Conservation (phyloP, 2,797 vertebrate species). For the Hippocampus kuda region DNA sequence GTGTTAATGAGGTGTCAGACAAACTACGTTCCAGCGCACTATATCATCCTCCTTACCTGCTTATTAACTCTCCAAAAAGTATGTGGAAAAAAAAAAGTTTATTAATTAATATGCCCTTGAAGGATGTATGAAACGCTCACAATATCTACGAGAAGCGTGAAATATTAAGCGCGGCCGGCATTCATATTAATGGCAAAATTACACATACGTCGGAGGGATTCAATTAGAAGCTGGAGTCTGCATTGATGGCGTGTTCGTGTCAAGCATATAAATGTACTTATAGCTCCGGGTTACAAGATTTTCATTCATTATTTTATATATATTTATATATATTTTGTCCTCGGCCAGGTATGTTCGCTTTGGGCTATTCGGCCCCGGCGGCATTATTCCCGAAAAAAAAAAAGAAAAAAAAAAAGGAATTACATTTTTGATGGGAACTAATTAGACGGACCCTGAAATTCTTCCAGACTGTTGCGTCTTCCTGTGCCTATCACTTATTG, state of each 20-base stretch:
- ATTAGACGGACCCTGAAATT: conserved; percentile 69
- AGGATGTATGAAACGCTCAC: conserved; percentile 70
- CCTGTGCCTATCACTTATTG: conserved; percentile 61
- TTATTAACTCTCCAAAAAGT: conserved; percentile 51
- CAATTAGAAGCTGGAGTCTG: conserved; percentile 74
- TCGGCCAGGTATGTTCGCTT: conserved; percentile 69
- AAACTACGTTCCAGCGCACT: conserved; percentile 50
- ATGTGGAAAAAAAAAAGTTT: conserved; percentile 66
- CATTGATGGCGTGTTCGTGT: conserved; percentile 70
- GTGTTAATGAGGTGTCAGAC: conserved; percentile 55
- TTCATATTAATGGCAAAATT: conserved; percentile 79
- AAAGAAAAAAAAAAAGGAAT: conserved; percentile 36
- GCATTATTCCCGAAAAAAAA: conserved; percentile 64
- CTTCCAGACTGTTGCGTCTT: conserved; percentile 60
- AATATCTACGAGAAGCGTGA: conserved; percentile 69
- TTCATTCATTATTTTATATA: conserved; percentile 67
- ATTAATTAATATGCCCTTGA: conserved; percentile 71
- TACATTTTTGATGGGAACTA: conserved; percentile 77
- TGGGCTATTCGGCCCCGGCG: conserved; percentile 65
- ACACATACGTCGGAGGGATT: conserved; percentile 76
- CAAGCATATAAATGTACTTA: conserved; percentile 76
- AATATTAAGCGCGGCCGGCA: conserved; percentile 72
- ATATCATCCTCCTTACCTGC: conserved; percentile 52
- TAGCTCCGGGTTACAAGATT: conserved; percentile 73
- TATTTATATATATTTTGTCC: conserved; percentile 47